Base-by-base conservation (phyloP, 2,113 vertebrate species). In the Gyps fulvus region DNA sequence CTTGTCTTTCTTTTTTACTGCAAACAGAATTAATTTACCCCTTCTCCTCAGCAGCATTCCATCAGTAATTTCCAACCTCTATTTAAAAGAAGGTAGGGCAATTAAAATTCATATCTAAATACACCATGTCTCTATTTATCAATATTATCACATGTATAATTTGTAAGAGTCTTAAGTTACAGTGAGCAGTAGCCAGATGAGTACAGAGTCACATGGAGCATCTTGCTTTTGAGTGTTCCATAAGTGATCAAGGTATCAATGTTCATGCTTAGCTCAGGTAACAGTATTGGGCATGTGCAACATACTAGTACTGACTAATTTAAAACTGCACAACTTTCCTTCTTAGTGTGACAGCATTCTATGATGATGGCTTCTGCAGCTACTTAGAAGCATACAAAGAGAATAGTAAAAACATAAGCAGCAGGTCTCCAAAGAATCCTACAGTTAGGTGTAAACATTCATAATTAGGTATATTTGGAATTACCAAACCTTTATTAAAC, bases 401-500 rank as follows among this genome's bases (percentile, higher is more conserved):
- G 3, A 61, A 36, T 7, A 90, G n/a, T 42, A 87, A 87, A 92
- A 92, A 57, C 23, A 88, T 18, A 90, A 94, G 36, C 27, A 94
- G 20, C 65, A 77, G 29, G 26, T 71, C 43, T 61, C 54, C 54
- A 87, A 88, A 86, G 49, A 76, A 74, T 82, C 47, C 66, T 57
- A 76, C 36, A 92, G 17, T 59, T 59, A 72, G 36, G 17, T 76
- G 45, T 42, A 77, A 90, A 65, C 16, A 65, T 78, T 91, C 70
- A 73, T 67, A 83, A 76, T 87, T 58, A 92, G 38, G 58, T 77
- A 87, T 20, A 95, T 91, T 95, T 27, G 70, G 84, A 96, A 97
- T 86, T 90, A 96, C 88, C 99, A 97, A 83, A 99, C 99, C 99
- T 99, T 99, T 96, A 99, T 98, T 95, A 99, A 98, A 97, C 99